These are phyloP conservation scores for Microcebus jonahi DNA, from an alignment of 2,113 vertebrate genomes.

Conservation along the genomic window DNA sequence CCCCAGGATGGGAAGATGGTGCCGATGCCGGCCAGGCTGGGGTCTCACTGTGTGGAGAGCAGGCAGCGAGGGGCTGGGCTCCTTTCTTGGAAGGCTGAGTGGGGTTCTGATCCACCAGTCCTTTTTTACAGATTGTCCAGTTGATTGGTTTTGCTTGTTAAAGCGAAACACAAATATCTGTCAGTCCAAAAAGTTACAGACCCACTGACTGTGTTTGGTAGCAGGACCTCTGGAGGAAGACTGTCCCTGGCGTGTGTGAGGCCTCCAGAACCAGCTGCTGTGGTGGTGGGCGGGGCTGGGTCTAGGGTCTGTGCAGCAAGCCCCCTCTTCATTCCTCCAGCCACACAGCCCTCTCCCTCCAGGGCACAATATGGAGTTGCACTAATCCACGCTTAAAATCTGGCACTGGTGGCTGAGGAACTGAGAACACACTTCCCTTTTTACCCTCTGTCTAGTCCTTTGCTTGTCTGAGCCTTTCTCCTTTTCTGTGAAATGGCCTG, in stretches of 20 bases:
- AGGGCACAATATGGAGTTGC: background rate
- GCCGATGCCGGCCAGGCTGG: background rate
- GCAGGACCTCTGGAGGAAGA: background rate
- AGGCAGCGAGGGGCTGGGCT: background rate
- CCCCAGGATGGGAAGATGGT: background rate
- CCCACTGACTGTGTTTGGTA: background rate
- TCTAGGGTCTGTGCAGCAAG: background rate
- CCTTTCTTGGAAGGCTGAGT: background rate
- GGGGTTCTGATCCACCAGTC: background rate
- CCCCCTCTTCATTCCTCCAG: background rate
- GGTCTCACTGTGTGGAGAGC: background rate
- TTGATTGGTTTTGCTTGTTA: conserved; percentile 26
- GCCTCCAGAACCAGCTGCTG: background rate
- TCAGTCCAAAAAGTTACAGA: background rate
- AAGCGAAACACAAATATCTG: background rate
- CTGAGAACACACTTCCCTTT: background rate
- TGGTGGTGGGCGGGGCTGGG: too few species aligned
- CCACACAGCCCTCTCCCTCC: accelerated
- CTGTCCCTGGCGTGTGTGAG: background rate
- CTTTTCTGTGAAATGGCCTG: background rate
- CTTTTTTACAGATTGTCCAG: background rate
- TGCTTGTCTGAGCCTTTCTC: background rate
- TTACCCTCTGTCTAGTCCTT: background rate
- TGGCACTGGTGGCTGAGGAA: background rate
- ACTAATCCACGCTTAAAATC: background rate